Percentiles rank a stretch among this genome's conserved stretches.
These are phyloP conservation scores for Neoarius graeffei DNA, from an alignment of 2,113 vertebrate species.

Conservation along the genomic window DNA sequence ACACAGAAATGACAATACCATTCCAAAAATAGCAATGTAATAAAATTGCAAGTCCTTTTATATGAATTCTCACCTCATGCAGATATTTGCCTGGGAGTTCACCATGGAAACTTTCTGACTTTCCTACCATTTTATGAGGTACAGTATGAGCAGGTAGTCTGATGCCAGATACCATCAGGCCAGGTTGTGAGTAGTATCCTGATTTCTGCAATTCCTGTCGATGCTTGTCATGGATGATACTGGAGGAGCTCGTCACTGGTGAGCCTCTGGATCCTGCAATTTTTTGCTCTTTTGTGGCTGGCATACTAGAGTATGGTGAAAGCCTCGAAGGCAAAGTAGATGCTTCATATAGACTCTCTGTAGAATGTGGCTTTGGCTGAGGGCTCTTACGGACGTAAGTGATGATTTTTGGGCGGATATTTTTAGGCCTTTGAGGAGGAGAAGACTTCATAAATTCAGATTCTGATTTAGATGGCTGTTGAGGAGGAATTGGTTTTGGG, in stretches of 20 bases:
- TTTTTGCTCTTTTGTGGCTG: conserved; percentile 74
- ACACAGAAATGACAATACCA: neutral
- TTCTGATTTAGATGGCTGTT: conserved; percentile 70
- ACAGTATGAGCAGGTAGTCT: conserved; percentile 75
- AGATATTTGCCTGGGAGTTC: conserved; percentile 72
- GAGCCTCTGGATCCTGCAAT: conserved; percentile 62
- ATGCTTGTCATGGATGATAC: conserved; percentile 80
- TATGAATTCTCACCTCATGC: conserved; percentile 63
- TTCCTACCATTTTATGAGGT: conserved; percentile 74
- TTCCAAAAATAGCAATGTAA: neutral
- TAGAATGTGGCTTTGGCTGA: conserved; percentile 70
- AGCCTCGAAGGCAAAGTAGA: conserved; percentile 69
- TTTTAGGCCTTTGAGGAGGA: conserved; percentile 82
- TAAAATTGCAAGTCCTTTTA: neutral
- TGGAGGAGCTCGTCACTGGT: conserved; percentile 64
- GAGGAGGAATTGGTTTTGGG: conserved; percentile 77
- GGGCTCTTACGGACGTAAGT: conserved; percentile 88
- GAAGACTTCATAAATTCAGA: conserved; percentile 66
- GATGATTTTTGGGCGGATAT: conserved; percentile 92
- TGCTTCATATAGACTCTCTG: conserved; percentile 65
- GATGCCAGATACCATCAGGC: conserved; percentile 76
- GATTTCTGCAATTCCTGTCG: conserved; percentile 86
- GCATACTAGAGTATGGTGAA: conserved; percentile 65
- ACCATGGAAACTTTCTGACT: conserved; percentile 78
- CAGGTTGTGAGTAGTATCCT: conserved; percentile 75